Conservation (phyloP, 2,888 invertebrate species). For the Clistopyga incitator region DNA sequence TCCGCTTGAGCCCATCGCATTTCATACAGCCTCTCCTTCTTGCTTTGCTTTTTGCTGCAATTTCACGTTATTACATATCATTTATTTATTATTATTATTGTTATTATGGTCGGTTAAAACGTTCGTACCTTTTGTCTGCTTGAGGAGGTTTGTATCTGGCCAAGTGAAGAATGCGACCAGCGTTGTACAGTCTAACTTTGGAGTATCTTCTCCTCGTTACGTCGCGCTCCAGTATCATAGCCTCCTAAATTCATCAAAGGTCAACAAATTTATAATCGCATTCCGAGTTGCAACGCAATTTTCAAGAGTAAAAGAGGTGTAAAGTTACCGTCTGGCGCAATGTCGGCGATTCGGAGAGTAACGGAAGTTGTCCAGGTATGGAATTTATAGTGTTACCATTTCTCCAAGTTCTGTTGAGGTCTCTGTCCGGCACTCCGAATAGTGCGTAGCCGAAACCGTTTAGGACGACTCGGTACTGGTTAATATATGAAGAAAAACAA, state of each 20-base stretch:
- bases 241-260: conserved; percentile 85
- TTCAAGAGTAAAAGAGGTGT: neutral
- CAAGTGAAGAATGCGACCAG: conserved; percentile 93
- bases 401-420: conserved; percentile 90
- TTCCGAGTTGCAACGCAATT: neutral
- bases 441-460: conserved; percentile 93
- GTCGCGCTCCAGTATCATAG: conserved; percentile 88
- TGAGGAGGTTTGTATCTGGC: conserved; percentile 89
- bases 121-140: conserved; percentile 68
- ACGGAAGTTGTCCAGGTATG: conserved; percentile 84
- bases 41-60: conserved; percentile 6
- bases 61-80: neutral
- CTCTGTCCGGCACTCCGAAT: conserved; percentile 91
- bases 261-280: neutral
- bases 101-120: conserved; percentile 25
- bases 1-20: conserved; percentile 93
- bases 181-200: conserved; percentile 89
- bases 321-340: conserved; percentile 85
- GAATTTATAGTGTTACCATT: conserved; percentile 85
- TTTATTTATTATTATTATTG: neutral
- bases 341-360: conserved; percentile 82
- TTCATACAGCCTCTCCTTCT: conserved; percentile 87
- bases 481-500: conserved; percentile 64
- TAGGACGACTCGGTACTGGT: conserved; percentile 93
- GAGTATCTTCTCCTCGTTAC: conserved; percentile 89